Percentiles rank a stretch among this genome's conserved stretches.
These are phyloP conservation scores for Amiota mariae DNA, from an alignment of 2,888 invertebrate species.

Conservation along the genomic window DNA sequence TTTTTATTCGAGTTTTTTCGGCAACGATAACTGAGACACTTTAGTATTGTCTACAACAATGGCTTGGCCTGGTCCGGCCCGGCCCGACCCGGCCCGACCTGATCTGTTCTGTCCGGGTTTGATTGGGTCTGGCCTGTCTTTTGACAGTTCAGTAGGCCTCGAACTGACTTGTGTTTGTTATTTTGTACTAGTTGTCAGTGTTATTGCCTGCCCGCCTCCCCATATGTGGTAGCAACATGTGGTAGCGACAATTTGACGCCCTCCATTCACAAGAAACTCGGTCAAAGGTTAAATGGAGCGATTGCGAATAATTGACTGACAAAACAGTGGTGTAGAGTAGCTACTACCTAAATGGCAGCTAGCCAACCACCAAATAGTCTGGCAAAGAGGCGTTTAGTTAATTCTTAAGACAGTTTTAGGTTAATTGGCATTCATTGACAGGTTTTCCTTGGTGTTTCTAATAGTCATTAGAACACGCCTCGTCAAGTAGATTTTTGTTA, in stretches of 20 bases:
- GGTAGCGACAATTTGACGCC: conserved; percentile 3
- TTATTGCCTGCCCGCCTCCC: neutral
- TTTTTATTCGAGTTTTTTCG: neutral
- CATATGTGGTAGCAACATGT: conserved; percentile 22
- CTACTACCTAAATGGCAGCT: neutral
- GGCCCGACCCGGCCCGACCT: too few species aligned
- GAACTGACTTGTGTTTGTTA: neutral
- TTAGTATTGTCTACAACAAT: neutral
- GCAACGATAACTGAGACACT: neutral
- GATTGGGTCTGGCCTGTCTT: too few species aligned
- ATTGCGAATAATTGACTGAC: neutral
- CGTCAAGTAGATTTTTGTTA: too few species aligned
- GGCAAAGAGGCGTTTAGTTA: neutral
- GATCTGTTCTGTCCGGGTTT: too few species aligned
- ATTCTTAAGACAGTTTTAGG: conserved; percentile 41
- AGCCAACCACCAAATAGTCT: neutral
- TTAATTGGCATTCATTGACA: conserved; percentile 54
- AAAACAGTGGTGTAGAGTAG: too few species aligned
- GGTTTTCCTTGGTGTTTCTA: conserved; percentile 29
- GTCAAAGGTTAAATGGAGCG: conserved; percentile 21
- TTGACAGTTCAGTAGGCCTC: conserved; percentile 18
- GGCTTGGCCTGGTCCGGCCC: too few species aligned
- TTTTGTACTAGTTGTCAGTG: too few species aligned
- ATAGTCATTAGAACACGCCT: too few species aligned
- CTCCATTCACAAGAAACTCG: conserved; percentile 8